Evolutionary conservation across 2,113 vertebrate species (phyloP), one percentile per base, ranked within the genome.

Genomic region (Dromaius novaehollandiae): DNA sequence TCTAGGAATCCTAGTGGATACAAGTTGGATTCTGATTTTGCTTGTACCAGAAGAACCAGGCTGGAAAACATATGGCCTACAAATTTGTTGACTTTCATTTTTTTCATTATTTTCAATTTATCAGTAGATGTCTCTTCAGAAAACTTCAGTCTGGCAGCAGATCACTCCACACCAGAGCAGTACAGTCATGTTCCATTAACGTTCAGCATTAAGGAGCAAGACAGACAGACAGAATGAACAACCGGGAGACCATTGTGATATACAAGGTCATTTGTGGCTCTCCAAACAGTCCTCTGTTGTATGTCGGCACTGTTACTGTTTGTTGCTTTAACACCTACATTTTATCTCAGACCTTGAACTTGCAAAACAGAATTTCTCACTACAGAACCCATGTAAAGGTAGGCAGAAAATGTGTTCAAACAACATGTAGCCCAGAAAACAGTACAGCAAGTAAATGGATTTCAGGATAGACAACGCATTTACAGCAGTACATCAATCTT

Each of bases 71-170:
- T 13, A n/a, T 5, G 2, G 50, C 40, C 77, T 80, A 68, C 30
- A 82, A 74, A 91, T 88, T 5, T 63, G 21, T 28, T 70, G 50
- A 60, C 71, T 91, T 83, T 10, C 34, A 40, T 71, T 74, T 76
- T 86, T 66, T 77, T 86, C 60, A 92, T 96, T 96, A 94, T 90
- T 95, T 96, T 83, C 64, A 90, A 66, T 91, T 96, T 95, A 97
- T 96, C 86, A 46, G 38, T 71, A 86, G 40, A 81, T 74, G 60
- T 94, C 92, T 86, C 92, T 74, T 90, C 85, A 94, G 95, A 96
- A 46, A 46, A 46, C 61, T 69, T 69, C 0, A 3, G 0, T 6
- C 71, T 89, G 82, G 71, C 64, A 91, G 68, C 44, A 8, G 53
- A 85, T 40, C 61, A 40, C 46, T 74, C 48, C 38, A 94, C 34